Evolutionary conservation across 2,113 vertebrate genomes (phyloP), one percentile per base, ranked within the genome.

Genomic region (Microcebus griseorufus): DNA sequence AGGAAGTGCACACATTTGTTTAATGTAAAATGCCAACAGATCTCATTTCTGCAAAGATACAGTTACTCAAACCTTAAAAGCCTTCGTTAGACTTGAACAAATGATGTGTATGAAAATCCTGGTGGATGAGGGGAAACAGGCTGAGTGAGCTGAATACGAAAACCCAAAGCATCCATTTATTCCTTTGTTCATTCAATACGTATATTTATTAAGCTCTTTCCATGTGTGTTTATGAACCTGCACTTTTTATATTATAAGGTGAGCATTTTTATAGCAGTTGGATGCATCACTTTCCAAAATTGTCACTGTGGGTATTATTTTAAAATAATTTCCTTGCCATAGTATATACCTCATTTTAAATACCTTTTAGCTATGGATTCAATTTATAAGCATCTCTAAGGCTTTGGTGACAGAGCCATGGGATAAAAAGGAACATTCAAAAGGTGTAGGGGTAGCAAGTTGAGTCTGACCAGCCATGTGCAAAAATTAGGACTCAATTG

Each of bases 361-460:
- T 4, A 3, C 13, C 39, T 32, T 42, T 60, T 9, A 25, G 22
- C 29, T 8, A 1, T 12, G 9, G 51, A 64, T 32, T 58, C 45
- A 5, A 17, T 34, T 4, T 32, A 39, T 9, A 55, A 17, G 55
- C 0, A 1, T 72, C 60, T 55, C 23, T 25, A 76, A 32, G 53
- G 23, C 23, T 3, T 25, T 0, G 0, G 6, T 9, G 72, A 60
- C 27, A 53, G n/a, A 53, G 32, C 7, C 23, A 4, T 0, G 9
- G 48, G 58, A 7, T 45, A 23, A 29, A 29, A 25, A 69, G 39
- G 16, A 22, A 3, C 14, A 25, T 53, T 34, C 25, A 12, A 3
- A 48, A 4, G 80, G 11, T 48, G 25, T 22, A 11, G 34, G 14
- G 11, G 29, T 2, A 12, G 53, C 18, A 5, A n/a, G 60, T 27